Conservation (phyloP, 2,888 invertebrate genomes). For the Anoncus sp. region DNA sequence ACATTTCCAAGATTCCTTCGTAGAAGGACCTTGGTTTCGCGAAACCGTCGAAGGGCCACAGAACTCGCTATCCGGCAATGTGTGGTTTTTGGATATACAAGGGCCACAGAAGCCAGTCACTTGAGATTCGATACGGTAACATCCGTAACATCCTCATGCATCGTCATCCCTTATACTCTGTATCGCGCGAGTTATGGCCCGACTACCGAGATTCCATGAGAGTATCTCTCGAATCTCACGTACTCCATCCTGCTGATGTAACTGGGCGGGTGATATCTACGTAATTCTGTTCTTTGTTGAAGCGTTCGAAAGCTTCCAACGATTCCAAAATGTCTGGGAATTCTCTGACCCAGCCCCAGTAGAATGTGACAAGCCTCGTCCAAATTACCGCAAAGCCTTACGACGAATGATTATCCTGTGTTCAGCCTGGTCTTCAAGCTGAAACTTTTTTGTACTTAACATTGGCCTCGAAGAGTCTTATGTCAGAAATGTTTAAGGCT, state of each 20-base stretch:
- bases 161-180: conserved; percentile 56
- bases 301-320: conserved; percentile 21
- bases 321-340: conserved; percentile 35
- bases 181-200: conserved; percentile 37
- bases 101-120: conserved; percentile 61
- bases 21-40: conserved; percentile 36
- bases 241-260: conserved; percentile 30
- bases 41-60: conserved; percentile 60
- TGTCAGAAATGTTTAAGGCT: not conserved
- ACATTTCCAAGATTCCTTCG: conserved; percentile 56
- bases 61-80: conserved; percentile 57
- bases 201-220: conserved; percentile 41
- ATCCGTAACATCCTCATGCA: conserved; percentile 53
- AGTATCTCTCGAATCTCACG: conserved; percentile 30
- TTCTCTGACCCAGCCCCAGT: conserved; percentile 3
- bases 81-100: conserved; percentile 34
- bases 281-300: not conserved
- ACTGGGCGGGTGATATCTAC: conserved; percentile 39
- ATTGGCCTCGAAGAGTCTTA: not conserved
- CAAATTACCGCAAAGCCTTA: conserved; percentile 15
- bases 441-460: not conserved
- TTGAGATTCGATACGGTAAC: conserved; percentile 64
- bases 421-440: not conserved
- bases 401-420: conserved; percentile 25
- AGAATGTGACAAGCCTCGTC: conserved; percentile 24